These are phyloP conservation scores for Athrips mouffetella DNA, from an alignment of 2,888 invertebrate species.

Conservation along the genomic window DNA sequence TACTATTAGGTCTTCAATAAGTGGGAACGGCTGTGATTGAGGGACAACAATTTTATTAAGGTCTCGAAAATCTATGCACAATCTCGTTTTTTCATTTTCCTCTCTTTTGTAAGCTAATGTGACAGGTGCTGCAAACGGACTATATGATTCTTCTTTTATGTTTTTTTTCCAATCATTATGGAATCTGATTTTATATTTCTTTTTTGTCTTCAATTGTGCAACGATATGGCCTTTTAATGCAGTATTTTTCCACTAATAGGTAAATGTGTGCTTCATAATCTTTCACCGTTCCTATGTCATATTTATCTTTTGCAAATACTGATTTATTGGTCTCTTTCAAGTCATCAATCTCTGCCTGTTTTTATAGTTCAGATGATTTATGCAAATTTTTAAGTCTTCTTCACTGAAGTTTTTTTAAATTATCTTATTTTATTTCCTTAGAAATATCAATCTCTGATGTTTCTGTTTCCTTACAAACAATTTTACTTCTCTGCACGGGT, in stretches of 20 bases:
- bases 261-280: slow-evolving; percentile 22
- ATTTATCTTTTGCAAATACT: slow-evolving; percentile 26
- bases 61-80: slow-evolving; percentile 37
- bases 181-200: slow-evolving; percentile 25
- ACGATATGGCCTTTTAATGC: slow-evolving; percentile 24
- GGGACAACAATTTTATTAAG: slow-evolving; percentile 31
- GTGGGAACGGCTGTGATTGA: slow-evolving; percentile 33
- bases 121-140: slow-evolving; percentile 29
- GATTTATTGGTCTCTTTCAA: slow-evolving; percentile 21
- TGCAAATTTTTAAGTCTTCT: slow-evolving; percentile 20
- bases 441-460: neutral
- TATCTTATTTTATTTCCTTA: slow-evolving; percentile 1
- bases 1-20: slow-evolving; percentile 31
- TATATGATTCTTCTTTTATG: slow-evolving; percentile 27
- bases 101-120: slow-evolving; percentile 28
- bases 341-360: slow-evolving; percentile 21
- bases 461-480: too few relatives aligned
- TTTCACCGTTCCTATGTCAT: slow-evolving; percentile 23
- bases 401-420: slow-evolving; percentile 18
- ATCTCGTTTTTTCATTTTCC: slow-evolving; percentile 29
- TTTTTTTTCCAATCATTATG: slow-evolving; percentile 23
- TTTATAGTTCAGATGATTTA: slow-evolving; percentile 20
- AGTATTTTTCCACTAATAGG: slow-evolving; percentile 19
- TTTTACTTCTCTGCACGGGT: too few relatives aligned
- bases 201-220: slow-evolving; percentile 25